Conservation (phyloP, 2,888 invertebrate genomes). For the Stenodera caucasica region DNA sequence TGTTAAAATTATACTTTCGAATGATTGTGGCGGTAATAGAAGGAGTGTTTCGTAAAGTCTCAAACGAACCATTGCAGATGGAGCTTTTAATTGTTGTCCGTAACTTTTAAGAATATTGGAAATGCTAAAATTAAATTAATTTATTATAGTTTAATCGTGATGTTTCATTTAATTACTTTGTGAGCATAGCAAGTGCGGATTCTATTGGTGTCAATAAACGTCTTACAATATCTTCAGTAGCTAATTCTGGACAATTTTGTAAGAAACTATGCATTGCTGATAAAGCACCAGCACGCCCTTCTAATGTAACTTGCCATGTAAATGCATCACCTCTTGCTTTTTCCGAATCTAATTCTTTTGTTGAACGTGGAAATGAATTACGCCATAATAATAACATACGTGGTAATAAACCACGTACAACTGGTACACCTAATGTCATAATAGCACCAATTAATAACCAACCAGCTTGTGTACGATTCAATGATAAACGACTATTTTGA, state of each 20-base stretch:
- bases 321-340: slow-evolving; percentile 95
- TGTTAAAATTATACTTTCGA: slow-evolving; percentile 67
- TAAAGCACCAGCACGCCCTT: slow-evolving; percentile 94
- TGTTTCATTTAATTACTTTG: slow-evolving; percentile 68
- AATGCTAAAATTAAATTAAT: slow-evolving; percentile 62
- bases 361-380: slow-evolving; percentile 95
- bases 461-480: slow-evolving; percentile 94
- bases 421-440: slow-evolving; percentile 92
- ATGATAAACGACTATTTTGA: slow-evolving; percentile 92
- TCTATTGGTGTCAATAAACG: slow-evolving; percentile 90
- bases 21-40: slow-evolving; percentile 74
- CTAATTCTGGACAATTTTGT: slow-evolving; percentile 85
- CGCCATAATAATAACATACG: slow-evolving; percentile 95
- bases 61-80: slow-evolving; percentile 89
- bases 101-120: slow-evolving; percentile 83
- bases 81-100: slow-evolving; percentile 91
- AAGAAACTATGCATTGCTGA: slow-evolving; percentile 95
- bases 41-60: slow-evolving; percentile 88
- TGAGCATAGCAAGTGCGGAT: slow-evolving; percentile 91
- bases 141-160: not conserved
- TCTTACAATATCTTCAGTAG: slow-evolving; percentile 89
- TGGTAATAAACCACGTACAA: slow-evolving; percentile 88
- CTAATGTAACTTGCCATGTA: slow-evolving; percentile 98
- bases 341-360: slow-evolving; percentile 96
- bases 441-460: slow-evolving; percentile 97